phyloP scores from a whole-genome alignment of 2,797 vertebrate species.

The Catharus ustulatus region DNA sequence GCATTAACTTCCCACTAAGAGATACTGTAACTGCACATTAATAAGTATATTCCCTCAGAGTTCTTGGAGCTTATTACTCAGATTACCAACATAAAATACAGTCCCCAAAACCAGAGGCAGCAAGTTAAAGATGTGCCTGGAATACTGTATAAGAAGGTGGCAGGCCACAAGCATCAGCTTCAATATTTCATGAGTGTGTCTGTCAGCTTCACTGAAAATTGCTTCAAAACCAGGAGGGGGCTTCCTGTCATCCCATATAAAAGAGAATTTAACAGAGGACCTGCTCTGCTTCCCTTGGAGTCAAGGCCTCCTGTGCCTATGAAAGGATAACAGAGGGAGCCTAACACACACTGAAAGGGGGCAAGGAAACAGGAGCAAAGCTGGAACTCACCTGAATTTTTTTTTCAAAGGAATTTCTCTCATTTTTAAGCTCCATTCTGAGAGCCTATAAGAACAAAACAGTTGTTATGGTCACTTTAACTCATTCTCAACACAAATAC shows the following conservation, averaged over 20 bases:
- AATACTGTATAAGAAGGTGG: neutral
- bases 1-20: conserved; percentile 67
- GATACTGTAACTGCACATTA: conserved; percentile 66
- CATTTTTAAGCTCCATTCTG: conserved; percentile 69
- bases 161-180: neutral
- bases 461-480: neutral
- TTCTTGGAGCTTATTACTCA: conserved; percentile 65
- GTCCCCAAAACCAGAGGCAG: conserved; percentile 19
- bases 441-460: conserved; percentile 50
- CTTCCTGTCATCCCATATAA: conserved; percentile 13
- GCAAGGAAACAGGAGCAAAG: neutral
- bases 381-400: conserved; percentile 79
- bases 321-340: neutral
- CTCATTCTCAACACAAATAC: neutral
- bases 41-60: conserved; percentile 57
- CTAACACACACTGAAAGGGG: neutral
- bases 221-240: neutral
- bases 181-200: neutral
- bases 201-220: neutral
- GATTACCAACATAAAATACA: conserved; percentile 43
- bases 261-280: conserved; percentile 22
- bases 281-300: neutral
- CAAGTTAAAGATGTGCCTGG: conserved; percentile 28
- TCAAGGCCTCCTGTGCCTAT: neutral
- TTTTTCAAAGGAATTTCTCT: conserved; percentile 76